Evolutionary conservation across 2,797 vertebrate species (phyloP).

Genomic region (Pitangus sulphuratus): DNA sequence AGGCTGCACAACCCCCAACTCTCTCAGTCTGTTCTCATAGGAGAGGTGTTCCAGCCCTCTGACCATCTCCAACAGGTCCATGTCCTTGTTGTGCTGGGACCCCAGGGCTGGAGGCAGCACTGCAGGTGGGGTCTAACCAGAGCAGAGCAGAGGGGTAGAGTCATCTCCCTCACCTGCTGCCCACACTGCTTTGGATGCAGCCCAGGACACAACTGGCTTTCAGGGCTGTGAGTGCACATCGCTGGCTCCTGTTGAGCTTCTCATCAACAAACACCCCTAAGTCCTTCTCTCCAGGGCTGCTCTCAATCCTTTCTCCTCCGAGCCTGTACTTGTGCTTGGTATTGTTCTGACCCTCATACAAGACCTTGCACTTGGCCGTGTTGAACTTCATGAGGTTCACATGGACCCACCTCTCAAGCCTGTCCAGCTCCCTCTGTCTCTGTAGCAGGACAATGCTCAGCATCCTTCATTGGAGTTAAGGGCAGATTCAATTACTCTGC

Average conservation of each 20-base stretch:
- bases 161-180: neutral
- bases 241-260: neutral
- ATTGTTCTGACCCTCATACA: neutral
- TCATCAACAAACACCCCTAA: too few species aligned
- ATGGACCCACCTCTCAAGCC: too few species aligned
- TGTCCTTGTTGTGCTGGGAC: neutral
- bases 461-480: neutral
- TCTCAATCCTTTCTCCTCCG: too few species aligned
- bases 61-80: neutral
- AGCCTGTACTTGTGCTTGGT: neutral
- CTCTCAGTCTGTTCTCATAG: neutral
- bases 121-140: neutral
- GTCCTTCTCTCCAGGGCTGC: neutral
- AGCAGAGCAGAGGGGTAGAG: neutral
- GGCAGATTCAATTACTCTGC: neutral
- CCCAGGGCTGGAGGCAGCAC: neutral
- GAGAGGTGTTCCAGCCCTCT: neutral
- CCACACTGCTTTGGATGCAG: neutral
- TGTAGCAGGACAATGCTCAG: neutral
- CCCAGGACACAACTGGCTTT: neutral
- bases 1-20: too few species aligned
- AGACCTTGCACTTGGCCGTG: neutral
- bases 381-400: neutral
- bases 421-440: neutral
- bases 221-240: neutral